Percentiles rank a stretch among this genome's conserved stretches.
Conservation (phyloP, 35 echinoderm and acorn worm species). For the Apostichopus parvimensis region DNA sequence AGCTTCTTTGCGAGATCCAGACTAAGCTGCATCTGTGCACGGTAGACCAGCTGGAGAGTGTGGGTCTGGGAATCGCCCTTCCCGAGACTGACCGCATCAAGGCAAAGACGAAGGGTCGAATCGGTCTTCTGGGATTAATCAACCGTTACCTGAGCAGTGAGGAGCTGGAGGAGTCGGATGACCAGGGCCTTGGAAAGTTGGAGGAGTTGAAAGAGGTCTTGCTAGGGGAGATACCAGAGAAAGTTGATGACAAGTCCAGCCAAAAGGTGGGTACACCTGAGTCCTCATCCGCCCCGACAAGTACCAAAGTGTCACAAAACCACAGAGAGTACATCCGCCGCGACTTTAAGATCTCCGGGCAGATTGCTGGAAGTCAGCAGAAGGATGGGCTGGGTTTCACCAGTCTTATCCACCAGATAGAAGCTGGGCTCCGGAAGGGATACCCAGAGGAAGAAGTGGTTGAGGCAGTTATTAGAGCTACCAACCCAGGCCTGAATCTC, state of each 20-base stretch:
- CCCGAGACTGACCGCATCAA: background rate
- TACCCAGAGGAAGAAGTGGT: constrained; percentile 53
- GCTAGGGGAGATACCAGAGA: background rate
- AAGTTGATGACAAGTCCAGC: background rate
- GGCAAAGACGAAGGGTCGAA: background rate
- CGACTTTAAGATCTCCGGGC: constrained; percentile 71
- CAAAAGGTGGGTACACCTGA: background rate
- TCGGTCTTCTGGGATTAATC: background rate
- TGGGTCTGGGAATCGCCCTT: background rate
- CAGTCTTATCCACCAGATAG: constrained; percentile 62
- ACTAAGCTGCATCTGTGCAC: constrained; percentile 19
- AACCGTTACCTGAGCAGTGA: constrained; percentile 27
- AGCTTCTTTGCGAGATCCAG: constrained; percentile 45
- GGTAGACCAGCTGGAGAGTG: constrained; percentile 26
- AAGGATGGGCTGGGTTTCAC: constrained; percentile 52
- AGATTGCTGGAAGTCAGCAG: constrained; percentile 60
- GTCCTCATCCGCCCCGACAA: background rate
- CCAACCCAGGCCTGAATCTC: constrained; percentile 36
- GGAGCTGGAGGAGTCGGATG: constrained; percentile 1
- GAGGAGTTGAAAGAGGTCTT: background rate
- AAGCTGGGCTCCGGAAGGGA: constrained; percentile 22
- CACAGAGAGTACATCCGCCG: constrained; percentile 11
- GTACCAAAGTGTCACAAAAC: background rate
- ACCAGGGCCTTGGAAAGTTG: constrained; percentile 12
- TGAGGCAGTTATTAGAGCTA: constrained; percentile 58